Evolutionary conservation across 1,140 invertebrate species (phyloP).

Genomic region (Caenorhabditis remanei): DNA sequence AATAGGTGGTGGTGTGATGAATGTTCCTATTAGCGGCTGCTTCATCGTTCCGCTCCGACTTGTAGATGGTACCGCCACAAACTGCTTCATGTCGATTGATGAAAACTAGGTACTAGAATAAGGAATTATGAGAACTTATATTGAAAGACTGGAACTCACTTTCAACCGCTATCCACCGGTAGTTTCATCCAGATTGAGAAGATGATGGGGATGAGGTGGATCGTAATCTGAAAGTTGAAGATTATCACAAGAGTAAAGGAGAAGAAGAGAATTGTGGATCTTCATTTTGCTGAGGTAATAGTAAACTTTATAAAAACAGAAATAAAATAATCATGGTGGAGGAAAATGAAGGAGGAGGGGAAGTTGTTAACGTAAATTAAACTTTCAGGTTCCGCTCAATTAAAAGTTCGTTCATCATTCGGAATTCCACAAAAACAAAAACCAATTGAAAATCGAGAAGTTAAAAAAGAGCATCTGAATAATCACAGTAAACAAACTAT

Average conservation of each 20-base stretch:
- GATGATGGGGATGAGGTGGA: not conserved
- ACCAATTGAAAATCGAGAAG: no score
- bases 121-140: not conserved
- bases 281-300: not conserved
- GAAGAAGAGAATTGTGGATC: not conserved
- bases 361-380: no score
- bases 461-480: no score
- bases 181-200: conserved; percentile 49
- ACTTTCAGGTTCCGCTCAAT: no score
- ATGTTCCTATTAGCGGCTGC: conserved; percentile 35
- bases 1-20: conserved; percentile 38
- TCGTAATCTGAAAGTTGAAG: not conserved
- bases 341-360: no score
- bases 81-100: conserved; percentile 28
- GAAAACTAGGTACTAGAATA: not conserved
- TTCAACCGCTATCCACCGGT: conserved; percentile 47
- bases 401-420: no score
- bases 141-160: not conserved
- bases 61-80: conserved; percentile 46
- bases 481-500: no score
- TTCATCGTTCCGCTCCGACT: conserved; percentile 29
- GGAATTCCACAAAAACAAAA: no score
- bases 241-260: not conserved
- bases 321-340: no score
- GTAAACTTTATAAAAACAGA: not conserved